Percentiles rank a stretch among this genome's conserved stretches.
Conservation (phyloP, 2,113 vertebrate species). For the Polyodon spathula region DNA sequence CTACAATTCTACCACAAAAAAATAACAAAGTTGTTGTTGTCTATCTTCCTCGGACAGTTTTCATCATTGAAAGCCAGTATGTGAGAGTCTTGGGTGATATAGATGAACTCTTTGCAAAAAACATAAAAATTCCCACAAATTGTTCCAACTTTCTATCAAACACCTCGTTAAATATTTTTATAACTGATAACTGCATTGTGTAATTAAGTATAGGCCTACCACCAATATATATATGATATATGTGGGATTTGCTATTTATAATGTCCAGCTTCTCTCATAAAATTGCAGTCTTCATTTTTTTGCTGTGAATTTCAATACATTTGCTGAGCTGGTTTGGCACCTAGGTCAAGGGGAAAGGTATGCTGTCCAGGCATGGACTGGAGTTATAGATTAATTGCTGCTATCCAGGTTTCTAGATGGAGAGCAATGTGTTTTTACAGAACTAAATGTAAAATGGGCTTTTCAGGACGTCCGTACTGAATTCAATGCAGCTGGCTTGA, state of each 20-base stretch:
- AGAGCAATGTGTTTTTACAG: constrained; percentile 9
- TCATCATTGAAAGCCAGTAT: too few relatives aligned
- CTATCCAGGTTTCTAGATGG: constrained; percentile 21
- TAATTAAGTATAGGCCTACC: too few relatives aligned
- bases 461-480: background rate
- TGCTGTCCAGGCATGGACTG: constrained; percentile 27
- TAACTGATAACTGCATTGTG: too few relatives aligned
- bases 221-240: constrained; percentile 19
- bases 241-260: constrained; percentile 17
- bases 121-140: too few relatives aligned
- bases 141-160: too few relatives aligned
- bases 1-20: too few relatives aligned
- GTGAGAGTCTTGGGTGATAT: too few relatives aligned
- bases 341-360: constrained; percentile 55
- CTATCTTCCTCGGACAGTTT: too few relatives aligned
- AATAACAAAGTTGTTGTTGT: too few relatives aligned
- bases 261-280: constrained; percentile 30
- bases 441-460: too few relatives aligned
- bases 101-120: too few relatives aligned
- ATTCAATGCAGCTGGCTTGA: background rate
- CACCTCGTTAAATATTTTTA: too few relatives aligned
- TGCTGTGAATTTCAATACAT: constrained; percentile 43
- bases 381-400: constrained; percentile 39
- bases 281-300: constrained; percentile 25
- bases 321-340: constrained; percentile 48